Evolutionary conservation across 2,888 invertebrate genomes (phyloP), one percentile per base, ranked within the genome.

Genomic region (Tachina fera): DNA sequence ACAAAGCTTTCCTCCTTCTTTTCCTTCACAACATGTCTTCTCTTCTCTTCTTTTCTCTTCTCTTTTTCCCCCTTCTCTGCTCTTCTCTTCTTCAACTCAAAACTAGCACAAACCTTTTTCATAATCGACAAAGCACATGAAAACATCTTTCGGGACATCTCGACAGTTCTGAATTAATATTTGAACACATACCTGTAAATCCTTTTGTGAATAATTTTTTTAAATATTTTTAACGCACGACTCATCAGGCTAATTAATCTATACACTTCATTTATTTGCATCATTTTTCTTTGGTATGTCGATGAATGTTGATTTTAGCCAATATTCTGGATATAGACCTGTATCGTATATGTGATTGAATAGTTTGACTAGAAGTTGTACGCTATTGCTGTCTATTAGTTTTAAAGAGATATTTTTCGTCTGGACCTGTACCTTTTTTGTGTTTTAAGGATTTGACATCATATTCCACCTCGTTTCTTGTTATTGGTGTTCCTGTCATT

Each of bases 241-340:
- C 4, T 31, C 31, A 31, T 31, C 4, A 3, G 4, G 31, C 4
- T 31, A n/a, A n/a, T n/a, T n/a, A n/a, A n/a, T 31, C 3, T 31
- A 31, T 31, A 3, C 31, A 31, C 61, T 41, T 1, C 9, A 61
- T 70, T 56, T 51, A 0, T 11, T 43, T 19, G 53, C 43, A 56
- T 51, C 43, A 13, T 8, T 56, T 43, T 70, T 70, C 41, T 70
- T 70, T 39, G 19, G 16, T 41, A 51, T 70, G 0, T n/a, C 19
- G 70, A 56, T 14, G 41, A 70, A 70, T 43, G 31, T 70, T 43
- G 43, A 56, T 45, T 70, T 70, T 16, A 70, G 5, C 43, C n/a
- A 51, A 53, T 56, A 43, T 53, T 16, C 13, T 19, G 43, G 56
- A 51, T 45, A 45, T 11, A 45, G 45, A 45, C 9, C 19, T 19